Conservation (phyloP, 2,888 invertebrate genomes). For the Ophioninae sp. region DNA sequence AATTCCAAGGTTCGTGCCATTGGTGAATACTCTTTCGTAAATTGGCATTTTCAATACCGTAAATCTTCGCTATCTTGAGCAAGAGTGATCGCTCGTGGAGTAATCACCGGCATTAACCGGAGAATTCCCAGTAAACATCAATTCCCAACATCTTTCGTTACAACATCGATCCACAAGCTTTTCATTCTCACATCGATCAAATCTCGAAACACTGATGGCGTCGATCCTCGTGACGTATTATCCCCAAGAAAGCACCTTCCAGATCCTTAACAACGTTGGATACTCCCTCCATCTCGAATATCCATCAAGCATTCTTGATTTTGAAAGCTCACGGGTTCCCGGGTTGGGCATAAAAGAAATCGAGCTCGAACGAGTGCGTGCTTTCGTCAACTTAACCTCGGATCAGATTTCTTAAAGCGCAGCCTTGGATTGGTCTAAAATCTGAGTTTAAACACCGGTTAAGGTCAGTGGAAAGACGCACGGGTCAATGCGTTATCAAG, state of each 20-base stretch:
- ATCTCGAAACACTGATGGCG: not conserved
- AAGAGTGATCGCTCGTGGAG: too few species aligned
- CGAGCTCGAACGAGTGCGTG: not conserved
- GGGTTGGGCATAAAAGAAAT: not conserved
- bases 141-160: not conserved
- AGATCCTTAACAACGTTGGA: not conserved
- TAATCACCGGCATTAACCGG: too few species aligned
- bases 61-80: too few species aligned
- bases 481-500: slow-evolving; percentile 7
- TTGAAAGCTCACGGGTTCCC: not conserved
- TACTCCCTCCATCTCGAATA: not conserved
- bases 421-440: not conserved
- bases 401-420: not conserved
- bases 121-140: too few species aligned
- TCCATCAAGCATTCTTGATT: not conserved
- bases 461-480: slow-evolving; percentile 5
- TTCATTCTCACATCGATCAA: not conserved
- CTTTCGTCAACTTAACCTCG: not conserved
- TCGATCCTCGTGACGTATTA: not conserved
- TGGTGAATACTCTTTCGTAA: too few species aligned
- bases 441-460: not conserved
- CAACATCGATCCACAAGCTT: not conserved
- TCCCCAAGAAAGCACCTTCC: not conserved
- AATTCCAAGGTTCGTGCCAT: too few species aligned
- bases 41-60: too few species aligned